Conservation (phyloP, 2,888 invertebrate species). For the Oxycera nigricornis region DNA sequence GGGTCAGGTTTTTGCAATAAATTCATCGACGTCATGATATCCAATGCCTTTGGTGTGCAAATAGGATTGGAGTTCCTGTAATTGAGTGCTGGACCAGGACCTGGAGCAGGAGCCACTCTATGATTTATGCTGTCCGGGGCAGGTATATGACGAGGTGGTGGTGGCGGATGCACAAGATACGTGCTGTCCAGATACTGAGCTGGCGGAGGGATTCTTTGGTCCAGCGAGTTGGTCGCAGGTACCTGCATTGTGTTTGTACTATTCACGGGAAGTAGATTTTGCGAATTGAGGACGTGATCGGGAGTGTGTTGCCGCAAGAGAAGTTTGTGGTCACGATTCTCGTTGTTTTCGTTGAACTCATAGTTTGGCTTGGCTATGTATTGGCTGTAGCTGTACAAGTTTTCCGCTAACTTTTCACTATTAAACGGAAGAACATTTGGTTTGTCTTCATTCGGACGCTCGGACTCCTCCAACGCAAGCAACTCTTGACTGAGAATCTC, state of each 20-base stretch:
- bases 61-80: slow-evolving; percentile 35
- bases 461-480: background rate
- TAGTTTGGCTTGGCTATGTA: slow-evolving; percentile 46
- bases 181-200: slow-evolving; percentile 22
- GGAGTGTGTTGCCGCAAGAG: slow-evolving; percentile 20
- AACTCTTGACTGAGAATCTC: slow-evolving; percentile 66
- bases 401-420: slow-evolving; percentile 40
- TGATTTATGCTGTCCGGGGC: slow-evolving; percentile 33
- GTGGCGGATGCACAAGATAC: background rate
- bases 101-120: slow-evolving; percentile 26
- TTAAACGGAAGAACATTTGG: slow-evolving; percentile 17
- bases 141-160: background rate
- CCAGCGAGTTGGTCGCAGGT: background rate
- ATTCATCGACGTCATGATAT: slow-evolving; percentile 43
- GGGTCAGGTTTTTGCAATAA: slow-evolving; percentile 45
- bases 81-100: slow-evolving; percentile 25
- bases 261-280: slow-evolving; percentile 6
- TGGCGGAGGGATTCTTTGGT: slow-evolving; percentile 28
- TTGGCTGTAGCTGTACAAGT: slow-evolving; percentile 45
- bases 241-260: slow-evolving; percentile 29
- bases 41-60: slow-evolving; percentile 18
- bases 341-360: slow-evolving; percentile 46
- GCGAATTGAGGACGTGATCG: slow-evolving; percentile 15
- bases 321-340: slow-evolving; percentile 41
- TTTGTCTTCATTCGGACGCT: background rate